Evolutionary conservation across 2,888 invertebrate species (phyloP), one percentile per base, ranked within the genome.

Genomic region (Nysson spinosus): DNA sequence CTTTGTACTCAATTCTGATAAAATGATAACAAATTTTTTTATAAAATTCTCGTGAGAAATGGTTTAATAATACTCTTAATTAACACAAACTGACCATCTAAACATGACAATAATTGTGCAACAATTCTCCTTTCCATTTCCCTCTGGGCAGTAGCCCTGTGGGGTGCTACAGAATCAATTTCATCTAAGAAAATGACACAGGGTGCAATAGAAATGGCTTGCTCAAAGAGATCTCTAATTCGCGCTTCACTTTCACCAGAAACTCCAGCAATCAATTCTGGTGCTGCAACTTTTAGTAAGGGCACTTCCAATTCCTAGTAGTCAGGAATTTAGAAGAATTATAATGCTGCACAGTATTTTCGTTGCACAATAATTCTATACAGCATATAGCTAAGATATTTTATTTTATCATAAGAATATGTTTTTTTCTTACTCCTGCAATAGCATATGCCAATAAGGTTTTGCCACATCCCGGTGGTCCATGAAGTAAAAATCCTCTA

Each of bases 121-220:
- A 99, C 98, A 87, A 99, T 96, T 64, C 99, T 89, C 66, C 95
- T 91, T 84, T 99, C 98, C 98, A 99, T 99, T 81, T 97, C 98
- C 84, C 95, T 94, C 79, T 96, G 95, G 1, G 96, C 96, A 78
- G 93, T 93, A 55, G 96, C 93, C 81, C 97, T 90, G 84, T 96
- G 96, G 3, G 95, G 95, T 24, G 96, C 95, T 39, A 99, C 94
- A n/a, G 96, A 93, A 89, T 99, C 99, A 62, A 99, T 95, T 89
- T 99, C 98, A 88, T 99, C 99, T 67, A 99, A 93, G 83, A 98
- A 97, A 30, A 98, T 87, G 9, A 98, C 91, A 85, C 96, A 94
- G 0, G 96, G 96, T 6, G 95, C 91, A 56, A 90, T 87, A 46
- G 91, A 88, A 4, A 91, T 85, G 0, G 98, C 97, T 82, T 94